phyloP scores from a whole-genome alignment of 2,888 invertebrate genomes.

The Erebia epiphron region DNA sequence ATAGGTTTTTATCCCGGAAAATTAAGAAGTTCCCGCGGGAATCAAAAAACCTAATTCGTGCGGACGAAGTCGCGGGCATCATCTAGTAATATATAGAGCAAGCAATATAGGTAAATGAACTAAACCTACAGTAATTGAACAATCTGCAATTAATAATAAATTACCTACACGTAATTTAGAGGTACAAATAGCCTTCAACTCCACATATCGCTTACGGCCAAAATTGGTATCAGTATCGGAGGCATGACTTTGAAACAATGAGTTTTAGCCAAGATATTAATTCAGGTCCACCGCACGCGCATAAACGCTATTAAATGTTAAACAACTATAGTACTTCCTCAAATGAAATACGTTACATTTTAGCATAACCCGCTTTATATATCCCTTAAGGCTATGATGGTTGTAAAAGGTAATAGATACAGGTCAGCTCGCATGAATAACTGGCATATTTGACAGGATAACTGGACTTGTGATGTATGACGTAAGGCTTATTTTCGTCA shows the following conservation, averaged over 20 bases:
- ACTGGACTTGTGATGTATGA: background rate
- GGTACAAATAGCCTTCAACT: slow-evolving; percentile 36
- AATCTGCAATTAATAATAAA: slow-evolving; percentile 19
- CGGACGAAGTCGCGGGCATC: too few relatives aligned
- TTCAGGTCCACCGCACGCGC: slow-evolving; percentile 21
- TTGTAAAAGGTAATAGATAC: slow-evolving; percentile 22
- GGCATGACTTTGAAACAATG: slow-evolving; percentile 31
- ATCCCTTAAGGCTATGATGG: slow-evolving; percentile 12
- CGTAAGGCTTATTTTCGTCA: slow-evolving; percentile 12
- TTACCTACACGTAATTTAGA: slow-evolving; percentile 19
- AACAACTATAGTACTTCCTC: background rate
- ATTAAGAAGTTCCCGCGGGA: too few relatives aligned
- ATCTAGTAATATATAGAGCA: too few relatives aligned
- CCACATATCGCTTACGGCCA: slow-evolving; percentile 29
- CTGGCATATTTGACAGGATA: background rate
- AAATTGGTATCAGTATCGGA: slow-evolving; percentile 32
- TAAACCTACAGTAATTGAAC: background rate
- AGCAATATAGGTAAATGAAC: too few relatives aligned
- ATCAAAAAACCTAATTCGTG: too few relatives aligned
- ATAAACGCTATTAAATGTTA: slow-evolving; percentile 8
- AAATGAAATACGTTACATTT: background rate
- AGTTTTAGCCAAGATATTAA: slow-evolving; percentile 25
- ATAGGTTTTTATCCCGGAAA: too few relatives aligned
- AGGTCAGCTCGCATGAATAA: slow-evolving; percentile 8
- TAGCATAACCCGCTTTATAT: background rate